These are phyloP conservation scores for Drosophila macrospina DNA, from an alignment of 2,888 invertebrate genomes.

Conservation along the genomic window DNA sequence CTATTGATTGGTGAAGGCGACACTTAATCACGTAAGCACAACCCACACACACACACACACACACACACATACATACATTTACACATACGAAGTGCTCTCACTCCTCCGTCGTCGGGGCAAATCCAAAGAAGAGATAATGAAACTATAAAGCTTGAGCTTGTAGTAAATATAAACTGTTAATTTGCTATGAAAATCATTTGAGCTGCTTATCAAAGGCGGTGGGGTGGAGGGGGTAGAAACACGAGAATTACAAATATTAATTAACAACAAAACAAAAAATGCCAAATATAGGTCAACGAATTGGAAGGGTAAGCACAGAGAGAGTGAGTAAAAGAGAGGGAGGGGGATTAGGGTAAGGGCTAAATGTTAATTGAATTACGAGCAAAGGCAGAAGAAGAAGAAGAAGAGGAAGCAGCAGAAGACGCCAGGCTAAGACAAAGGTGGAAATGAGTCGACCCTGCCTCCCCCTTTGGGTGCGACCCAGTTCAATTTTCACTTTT, in stretches of 20 bases:
- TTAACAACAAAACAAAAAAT: constrained; percentile 46
- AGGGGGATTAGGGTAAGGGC: background rate
- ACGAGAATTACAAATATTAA: constrained; percentile 68
- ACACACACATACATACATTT: background rate
- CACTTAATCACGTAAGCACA: constrained; percentile 61
- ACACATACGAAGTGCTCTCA: background rate
- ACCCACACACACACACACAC: constrained; percentile 34
- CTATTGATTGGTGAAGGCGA: constrained; percentile 54
- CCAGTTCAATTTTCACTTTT: constrained; percentile 62
- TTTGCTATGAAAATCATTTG: constrained; percentile 41
- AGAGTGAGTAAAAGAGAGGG: background rate
- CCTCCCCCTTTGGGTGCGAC: constrained; percentile 1
- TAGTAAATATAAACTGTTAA: constrained; percentile 47
- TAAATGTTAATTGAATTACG: constrained; percentile 71
- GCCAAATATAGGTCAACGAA: constrained; percentile 58
- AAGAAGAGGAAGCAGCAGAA: constrained; percentile 24
- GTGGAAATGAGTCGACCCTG: constrained; percentile 17
- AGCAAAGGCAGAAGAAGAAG: constrained; percentile 36
- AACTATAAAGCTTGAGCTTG: constrained; percentile 32
- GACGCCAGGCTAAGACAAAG: constrained; percentile 49
- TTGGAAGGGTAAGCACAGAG: background rate
- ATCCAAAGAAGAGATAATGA: constrained; percentile 46
- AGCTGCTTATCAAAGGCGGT: constrained; percentile 45
- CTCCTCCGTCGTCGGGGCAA: constrained; percentile 7
- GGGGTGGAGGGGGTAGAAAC: constrained; percentile 11